Evolutionary conservation across 2,113 vertebrate species (phyloP).

Genomic region (Phycodurus eques): DNA sequence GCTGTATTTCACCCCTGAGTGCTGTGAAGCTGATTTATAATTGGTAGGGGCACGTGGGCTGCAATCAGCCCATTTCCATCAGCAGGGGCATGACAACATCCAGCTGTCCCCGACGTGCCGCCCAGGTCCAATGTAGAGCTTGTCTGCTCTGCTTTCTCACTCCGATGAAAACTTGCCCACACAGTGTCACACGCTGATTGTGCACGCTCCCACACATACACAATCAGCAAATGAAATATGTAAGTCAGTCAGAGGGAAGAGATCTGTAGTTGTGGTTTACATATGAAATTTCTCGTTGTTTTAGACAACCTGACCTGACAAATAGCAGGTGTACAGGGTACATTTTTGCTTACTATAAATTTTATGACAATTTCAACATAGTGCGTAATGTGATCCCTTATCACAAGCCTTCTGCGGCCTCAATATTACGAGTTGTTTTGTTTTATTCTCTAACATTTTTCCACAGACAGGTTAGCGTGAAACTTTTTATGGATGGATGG

Average conservation of each 20-base stretch:
- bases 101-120: constrained; percentile 66
- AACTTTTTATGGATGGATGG: not conserved
- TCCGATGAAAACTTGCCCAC: constrained; percentile 21
- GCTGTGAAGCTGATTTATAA: constrained; percentile 60
- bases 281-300: not conserved
- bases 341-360: not conserved
- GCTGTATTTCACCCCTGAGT: constrained; percentile 44
- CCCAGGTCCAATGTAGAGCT: constrained; percentile 39
- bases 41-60: constrained; percentile 50
- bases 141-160: constrained; percentile 49
- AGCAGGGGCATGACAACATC: constrained; percentile 65
- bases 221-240: constrained; percentile 18
- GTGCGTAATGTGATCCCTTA: not conserved
- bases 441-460: not conserved
- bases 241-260: constrained; percentile 6
- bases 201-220: constrained; percentile 5
- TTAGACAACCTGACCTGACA: not conserved
- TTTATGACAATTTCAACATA: not conserved
- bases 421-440: no score
- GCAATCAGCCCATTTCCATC: constrained; percentile 69
- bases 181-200: constrained; percentile 25
- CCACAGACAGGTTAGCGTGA: not conserved
- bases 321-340: not conserved
- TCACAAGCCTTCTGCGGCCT: no score
- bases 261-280: constrained; percentile 5